These are phyloP conservation scores for Larimichthys crocea DNA, from an alignment of 2,113 vertebrate species.

Conservation along the genomic window DNA sequence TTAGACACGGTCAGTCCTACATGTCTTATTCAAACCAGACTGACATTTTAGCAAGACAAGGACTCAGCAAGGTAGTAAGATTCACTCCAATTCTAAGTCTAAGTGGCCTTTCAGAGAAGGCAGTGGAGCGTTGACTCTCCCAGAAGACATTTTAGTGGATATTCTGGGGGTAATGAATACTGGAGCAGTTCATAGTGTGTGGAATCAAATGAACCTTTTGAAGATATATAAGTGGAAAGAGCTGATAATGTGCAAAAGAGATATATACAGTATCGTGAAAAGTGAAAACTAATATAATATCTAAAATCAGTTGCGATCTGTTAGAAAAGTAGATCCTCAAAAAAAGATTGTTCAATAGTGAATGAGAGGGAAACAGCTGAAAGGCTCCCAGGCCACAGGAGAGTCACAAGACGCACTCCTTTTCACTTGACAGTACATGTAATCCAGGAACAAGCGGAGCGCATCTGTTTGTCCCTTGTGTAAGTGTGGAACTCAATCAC, in stretches of 20 bases:
- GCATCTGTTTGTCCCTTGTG: conserved; percentile 54
- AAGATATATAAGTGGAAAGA: conserved; percentile 33
- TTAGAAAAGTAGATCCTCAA: background rate
- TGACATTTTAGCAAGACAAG: conserved; percentile 15
- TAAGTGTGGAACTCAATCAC: conserved; percentile 44
- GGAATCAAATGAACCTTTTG: conserved; percentile 40
- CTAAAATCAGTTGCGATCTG: background rate
- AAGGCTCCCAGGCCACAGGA: conserved; percentile 18
- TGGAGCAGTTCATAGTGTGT: conserved; percentile 10
- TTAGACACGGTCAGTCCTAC: background rate
- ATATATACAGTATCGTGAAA: background rate
- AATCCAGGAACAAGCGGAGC: conserved; percentile 63
- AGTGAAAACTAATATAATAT: background rate
- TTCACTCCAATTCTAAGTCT: conserved; percentile 2
- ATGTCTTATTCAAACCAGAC: conserved; percentile 6
- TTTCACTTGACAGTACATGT: conserved; percentile 53
- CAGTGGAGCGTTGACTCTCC: conserved; percentile 14
- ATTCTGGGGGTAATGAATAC: conserved; percentile 41
- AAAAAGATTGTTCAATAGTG: conserved; percentile 20
- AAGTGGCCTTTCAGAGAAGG: conserved; percentile 15
- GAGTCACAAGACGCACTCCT: conserved; percentile 31
- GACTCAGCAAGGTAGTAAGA: conserved; percentile 5
- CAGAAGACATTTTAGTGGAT: conserved; percentile 24
- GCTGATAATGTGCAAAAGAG: conserved; percentile 2
- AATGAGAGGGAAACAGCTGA: conserved; percentile 22